phyloP scores from a whole-genome alignment of 2,113 vertebrate genomes.

The Bos javanicus region DNA sequence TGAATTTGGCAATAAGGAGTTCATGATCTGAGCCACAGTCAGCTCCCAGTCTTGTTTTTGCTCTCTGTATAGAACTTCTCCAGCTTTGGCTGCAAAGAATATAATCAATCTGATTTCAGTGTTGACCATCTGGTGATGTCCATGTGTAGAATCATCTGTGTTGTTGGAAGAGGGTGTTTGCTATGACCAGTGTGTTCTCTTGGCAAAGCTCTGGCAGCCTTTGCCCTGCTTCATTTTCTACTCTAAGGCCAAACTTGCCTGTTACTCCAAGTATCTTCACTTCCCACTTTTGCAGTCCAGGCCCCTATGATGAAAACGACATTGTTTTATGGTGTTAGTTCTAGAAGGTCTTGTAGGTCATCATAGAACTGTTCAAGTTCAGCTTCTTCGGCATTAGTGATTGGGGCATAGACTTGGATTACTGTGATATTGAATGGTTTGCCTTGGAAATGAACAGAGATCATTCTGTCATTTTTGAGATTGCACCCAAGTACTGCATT shows the following conservation, averaged over 20 bases:
- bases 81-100: background rate
- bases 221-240: background rate
- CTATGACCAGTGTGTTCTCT: background rate
- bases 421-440: background rate
- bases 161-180: background rate
- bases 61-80: background rate
- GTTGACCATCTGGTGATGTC: background rate
- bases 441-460: background rate
- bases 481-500: background rate
- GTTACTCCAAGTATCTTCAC: background rate
- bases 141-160: background rate
- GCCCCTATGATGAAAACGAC: rapidly evolving
- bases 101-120: background rate
- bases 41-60: background rate
- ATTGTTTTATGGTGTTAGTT: background rate
- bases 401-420: background rate
- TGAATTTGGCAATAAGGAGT: background rate
- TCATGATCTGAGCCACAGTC: background rate
- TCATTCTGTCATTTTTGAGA: background rate
- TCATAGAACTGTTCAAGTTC: background rate
- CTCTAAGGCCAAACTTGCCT: background rate
- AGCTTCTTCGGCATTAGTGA: background rate
- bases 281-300: background rate
- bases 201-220: background rate
- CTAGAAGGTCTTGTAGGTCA: background rate